Evolutionary conservation across 2,113 vertebrate genomes (phyloP).

Genomic region (Upupa epops): DNA sequence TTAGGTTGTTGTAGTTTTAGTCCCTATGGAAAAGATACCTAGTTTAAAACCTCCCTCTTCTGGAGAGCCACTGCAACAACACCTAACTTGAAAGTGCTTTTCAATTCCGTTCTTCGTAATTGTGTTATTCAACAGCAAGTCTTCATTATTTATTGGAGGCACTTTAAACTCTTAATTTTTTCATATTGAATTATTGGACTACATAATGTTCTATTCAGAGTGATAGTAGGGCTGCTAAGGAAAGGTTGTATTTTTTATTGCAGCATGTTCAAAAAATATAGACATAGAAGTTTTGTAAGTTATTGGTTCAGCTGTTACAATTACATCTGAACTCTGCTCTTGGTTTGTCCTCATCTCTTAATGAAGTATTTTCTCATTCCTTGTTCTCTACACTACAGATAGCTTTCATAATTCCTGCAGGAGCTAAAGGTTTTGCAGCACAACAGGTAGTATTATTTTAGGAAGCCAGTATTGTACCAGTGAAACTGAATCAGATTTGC

Average conservation of each 20-base stretch:
- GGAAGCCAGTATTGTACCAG: neutral
- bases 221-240: neutral
- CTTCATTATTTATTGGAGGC: neutral
- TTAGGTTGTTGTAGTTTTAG: neutral
- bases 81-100: neutral
- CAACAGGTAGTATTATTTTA: neutral
- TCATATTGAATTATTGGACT: neutral
- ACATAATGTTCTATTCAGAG: neutral
- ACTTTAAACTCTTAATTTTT: neutral
- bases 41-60: conserved; percentile 19
- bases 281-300: neutral
- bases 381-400: neutral
- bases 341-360: neutral
- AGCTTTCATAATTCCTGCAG: neutral
- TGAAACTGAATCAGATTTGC: neutral
- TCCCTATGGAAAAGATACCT: neutral
- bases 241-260: neutral
- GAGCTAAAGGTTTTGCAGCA: neutral
- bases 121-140: neutral
- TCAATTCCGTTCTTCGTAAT: neutral
- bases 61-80: conserved; percentile 18
- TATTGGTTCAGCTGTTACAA: neutral
- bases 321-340: neutral
- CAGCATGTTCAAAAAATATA: neutral
- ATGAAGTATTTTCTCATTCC: neutral